Evolutionary conservation across 1,140 invertebrate genomes (phyloP).

Genomic region (Portunus trituberculatus): DNA sequence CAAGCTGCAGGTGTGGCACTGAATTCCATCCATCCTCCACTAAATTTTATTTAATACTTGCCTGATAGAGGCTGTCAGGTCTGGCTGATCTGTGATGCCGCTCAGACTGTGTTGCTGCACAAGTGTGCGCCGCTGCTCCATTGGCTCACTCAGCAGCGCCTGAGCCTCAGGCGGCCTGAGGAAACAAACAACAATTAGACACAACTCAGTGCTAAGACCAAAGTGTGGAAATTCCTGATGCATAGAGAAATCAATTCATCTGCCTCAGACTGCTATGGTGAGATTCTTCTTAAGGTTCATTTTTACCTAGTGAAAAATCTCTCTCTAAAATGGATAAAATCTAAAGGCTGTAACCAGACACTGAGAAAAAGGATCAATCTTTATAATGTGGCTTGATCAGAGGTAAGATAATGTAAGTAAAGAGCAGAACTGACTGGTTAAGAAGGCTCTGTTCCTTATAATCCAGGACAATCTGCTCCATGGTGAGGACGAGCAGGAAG

Average conservation of each 20-base stretch:
- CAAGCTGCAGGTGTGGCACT: no score
- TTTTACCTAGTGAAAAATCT: no score
- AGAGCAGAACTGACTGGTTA: conserved; percentile 33
- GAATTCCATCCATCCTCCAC: no score
- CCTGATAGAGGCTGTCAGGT: conserved; percentile 73
- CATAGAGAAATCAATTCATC: no score
- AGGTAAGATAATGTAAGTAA: not conserved
- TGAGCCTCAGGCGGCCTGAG: conserved; percentile 55
- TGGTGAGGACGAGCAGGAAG: conserved; percentile 67
- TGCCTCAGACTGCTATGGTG: no score
- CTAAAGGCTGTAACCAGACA: not conserved
- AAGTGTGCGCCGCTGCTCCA: conserved; percentile 53
- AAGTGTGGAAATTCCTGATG: no score
- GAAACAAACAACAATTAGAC: not conserved
- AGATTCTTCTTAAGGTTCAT: no score
- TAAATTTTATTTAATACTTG: not conserved
- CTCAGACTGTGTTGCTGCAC: conserved; percentile 72
- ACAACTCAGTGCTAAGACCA: no score
- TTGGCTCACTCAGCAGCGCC: conserved; percentile 53
- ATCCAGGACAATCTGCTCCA: conserved; percentile 70
- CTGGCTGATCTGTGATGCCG: conserved; percentile 73
- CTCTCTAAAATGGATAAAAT: not conserved
- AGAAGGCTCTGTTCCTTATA: conserved; percentile 64
- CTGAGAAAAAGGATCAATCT: no score
- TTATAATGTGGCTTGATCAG: not conserved